Percentiles rank a stretch among this genome's conserved stretches.
Conservation (phyloP, 2,113 vertebrate genomes). For the Upupa epops region DNA sequence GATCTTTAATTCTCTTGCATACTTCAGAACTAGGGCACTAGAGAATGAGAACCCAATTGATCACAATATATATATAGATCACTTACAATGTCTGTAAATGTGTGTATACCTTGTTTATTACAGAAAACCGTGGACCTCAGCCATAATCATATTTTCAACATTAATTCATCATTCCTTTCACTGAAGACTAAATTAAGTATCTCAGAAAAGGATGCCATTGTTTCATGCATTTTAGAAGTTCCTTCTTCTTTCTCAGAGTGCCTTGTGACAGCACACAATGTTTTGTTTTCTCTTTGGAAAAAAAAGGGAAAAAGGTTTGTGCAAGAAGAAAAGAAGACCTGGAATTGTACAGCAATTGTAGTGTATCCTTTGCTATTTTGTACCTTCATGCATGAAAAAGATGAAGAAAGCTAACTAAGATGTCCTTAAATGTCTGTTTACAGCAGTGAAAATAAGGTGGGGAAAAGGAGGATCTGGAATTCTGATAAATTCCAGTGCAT, state of each 20-base stretch:
- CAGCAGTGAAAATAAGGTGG: background rate
- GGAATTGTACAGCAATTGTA: background rate
- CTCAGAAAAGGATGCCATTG: background rate
- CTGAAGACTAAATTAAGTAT: background rate
- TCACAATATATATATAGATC: background rate
- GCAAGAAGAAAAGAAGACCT: background rate
- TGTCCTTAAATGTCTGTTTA: background rate
- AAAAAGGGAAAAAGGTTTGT: background rate
- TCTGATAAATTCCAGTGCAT: background rate
- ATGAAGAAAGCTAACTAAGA: background rate
- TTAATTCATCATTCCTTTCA: background rate
- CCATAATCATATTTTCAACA: background rate
- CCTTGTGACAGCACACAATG: background rate
- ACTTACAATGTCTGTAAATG: background rate
- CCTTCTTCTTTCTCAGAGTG: background rate
- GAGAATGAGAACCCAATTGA: background rate
- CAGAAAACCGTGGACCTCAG: background rate
- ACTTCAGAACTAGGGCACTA: background rate
- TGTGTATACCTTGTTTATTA: background rate
- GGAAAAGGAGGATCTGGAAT: background rate
- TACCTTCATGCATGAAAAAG: background rate
- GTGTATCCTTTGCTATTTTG: too few species aligned
- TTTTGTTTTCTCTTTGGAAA: background rate
- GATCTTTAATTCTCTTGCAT: background rate
- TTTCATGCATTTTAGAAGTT: background rate